phyloP scores from a whole-genome alignment of 2,113 vertebrate species.

The Silurus glanis region DNA sequence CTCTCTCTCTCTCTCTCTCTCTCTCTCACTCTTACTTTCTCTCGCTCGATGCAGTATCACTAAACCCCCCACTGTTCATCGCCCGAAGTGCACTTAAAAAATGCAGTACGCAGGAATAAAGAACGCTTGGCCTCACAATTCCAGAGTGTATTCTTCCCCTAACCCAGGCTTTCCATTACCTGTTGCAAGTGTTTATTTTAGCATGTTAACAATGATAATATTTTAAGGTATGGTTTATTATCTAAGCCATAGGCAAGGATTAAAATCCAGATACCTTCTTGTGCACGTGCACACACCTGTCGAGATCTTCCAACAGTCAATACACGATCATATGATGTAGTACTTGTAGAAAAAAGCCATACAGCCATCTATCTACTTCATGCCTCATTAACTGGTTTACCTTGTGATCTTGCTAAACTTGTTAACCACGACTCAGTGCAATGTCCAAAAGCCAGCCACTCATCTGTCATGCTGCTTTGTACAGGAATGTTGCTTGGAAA shows the following conservation, averaged over 20 bases:
- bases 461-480: not conserved
- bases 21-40: not conserved
- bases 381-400: not conserved
- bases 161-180: too few species aligned
- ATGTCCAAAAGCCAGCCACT: not conserved
- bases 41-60: slow-evolving; percentile 5
- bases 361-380: not conserved
- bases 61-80: not conserved
- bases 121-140: not conserved
- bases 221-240: not conserved
- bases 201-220: not conserved
- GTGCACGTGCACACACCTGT: not conserved
- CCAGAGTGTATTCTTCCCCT: not conserved
- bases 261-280: not conserved
- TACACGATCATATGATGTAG: not conserved
- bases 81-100: slow-evolving; percentile 13
- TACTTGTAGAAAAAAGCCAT: not conserved
- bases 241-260: not conserved
- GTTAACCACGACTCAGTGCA: not conserved
- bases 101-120: not conserved
- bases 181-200: not conserved
- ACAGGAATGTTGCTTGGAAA: not conserved
- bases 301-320: not conserved
- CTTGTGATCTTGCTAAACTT: not conserved
- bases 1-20: slow-evolving; percentile 13